Conservation (phyloP, 2,797 vertebrate species). For the Mus spretus region DNA sequence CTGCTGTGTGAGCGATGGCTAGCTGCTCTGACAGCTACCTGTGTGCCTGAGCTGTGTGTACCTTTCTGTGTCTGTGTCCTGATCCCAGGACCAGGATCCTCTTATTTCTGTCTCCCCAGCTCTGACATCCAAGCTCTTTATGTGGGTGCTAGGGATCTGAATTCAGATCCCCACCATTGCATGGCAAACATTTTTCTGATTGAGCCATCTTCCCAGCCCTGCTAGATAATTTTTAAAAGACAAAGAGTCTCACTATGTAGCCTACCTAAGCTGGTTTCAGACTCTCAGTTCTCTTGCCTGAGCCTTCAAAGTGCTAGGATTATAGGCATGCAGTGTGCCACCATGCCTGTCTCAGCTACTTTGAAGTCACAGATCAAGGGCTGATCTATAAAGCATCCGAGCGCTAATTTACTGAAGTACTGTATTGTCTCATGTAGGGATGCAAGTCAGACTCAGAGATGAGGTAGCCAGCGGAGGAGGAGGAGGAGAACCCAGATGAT, state of each 20-base stretch:
- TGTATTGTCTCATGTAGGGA: not conserved
- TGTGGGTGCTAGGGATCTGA: not conserved
- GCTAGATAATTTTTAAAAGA: not conserved
- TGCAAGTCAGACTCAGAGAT: not conserved
- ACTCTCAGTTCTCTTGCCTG: not conserved
- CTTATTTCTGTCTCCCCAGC: not conserved
- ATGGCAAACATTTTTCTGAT: not conserved
- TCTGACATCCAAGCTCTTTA: not conserved
- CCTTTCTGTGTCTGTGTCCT: not conserved
- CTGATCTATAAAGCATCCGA: conserved; percentile 56
- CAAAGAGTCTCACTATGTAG: not conserved
- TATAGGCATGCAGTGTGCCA: not conserved
- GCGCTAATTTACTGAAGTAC: not conserved
- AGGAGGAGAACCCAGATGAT: not conserved
- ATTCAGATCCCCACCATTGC: not conserved
- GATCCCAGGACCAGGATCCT: not conserved
- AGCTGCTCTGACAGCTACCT: not conserved
- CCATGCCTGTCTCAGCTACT: not conserved
- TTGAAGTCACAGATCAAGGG: conserved; percentile 37
- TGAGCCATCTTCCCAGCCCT: not conserved
- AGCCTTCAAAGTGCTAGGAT: not conserved
- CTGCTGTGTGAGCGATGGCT: not conserved
- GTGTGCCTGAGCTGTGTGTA: not conserved
- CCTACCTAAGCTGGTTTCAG: not conserved
- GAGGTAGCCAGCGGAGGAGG: not conserved